phyloP scores from a whole-genome alignment of 2,888 invertebrate genomes.

The Teleogryllus oceanicus region DNA sequence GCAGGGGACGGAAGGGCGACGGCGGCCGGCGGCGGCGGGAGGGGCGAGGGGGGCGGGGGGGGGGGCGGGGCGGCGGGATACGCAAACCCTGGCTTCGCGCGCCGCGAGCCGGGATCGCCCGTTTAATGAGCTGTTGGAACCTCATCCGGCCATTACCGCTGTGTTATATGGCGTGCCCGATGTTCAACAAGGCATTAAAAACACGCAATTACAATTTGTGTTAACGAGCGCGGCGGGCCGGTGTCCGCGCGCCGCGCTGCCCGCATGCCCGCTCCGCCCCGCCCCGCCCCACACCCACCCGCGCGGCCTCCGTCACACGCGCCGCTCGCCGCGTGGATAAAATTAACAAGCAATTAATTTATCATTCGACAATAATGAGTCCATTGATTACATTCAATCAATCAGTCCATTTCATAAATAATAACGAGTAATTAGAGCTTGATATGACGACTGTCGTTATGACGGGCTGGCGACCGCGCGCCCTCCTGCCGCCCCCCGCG shows the following conservation, averaged over 20 bases:
- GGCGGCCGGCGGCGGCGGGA: neutral
- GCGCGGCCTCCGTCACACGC: neutral
- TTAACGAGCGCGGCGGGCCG: constrained; percentile 10
- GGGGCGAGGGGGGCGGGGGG: neutral
- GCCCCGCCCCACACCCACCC: neutral
- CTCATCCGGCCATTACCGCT: constrained; percentile 1
- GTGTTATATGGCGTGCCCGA: constrained; percentile 6
- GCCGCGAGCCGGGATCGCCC: constrained; percentile 6
- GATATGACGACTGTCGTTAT: constrained; percentile 12
- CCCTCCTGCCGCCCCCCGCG: neutral
- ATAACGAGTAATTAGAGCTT: constrained; percentile 19
- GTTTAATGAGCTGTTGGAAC: constrained; percentile 28
- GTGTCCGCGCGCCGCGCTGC: neutral
- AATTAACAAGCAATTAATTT: constrained; percentile 34
- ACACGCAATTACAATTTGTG: constrained; percentile 29
- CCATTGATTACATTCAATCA: constrained; percentile 22
- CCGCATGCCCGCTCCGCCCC: no score
- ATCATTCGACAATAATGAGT: constrained; percentile 25
- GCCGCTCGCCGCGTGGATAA: constrained; percentile 20
- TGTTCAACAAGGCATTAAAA: constrained; percentile 30
- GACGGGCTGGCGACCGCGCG: neutral
- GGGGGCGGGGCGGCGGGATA: neutral
- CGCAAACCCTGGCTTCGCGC: neutral
- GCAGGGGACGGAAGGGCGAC: constrained; percentile 22
- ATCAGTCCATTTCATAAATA: constrained; percentile 23